Conservation (phyloP, 2,797 vertebrate species). For the Danio choprae region DNA sequence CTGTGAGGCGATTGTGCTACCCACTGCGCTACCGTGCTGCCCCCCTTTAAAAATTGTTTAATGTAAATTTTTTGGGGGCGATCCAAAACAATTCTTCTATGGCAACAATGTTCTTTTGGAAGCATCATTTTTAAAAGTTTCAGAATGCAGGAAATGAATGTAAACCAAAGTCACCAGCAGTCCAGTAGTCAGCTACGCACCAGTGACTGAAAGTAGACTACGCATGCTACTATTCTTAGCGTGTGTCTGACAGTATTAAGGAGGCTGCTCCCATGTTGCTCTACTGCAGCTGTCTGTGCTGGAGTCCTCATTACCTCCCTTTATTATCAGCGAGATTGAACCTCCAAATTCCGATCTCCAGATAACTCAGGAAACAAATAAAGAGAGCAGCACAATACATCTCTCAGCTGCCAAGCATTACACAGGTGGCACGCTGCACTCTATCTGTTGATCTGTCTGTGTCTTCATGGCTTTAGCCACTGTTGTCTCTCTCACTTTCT, state of each 20-base stretch:
- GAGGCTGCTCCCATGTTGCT: conserved; percentile 34
- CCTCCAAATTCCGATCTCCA: conserved; percentile 44
- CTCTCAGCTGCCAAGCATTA: conserved; percentile 46
- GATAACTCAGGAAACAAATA: conserved; percentile 56
- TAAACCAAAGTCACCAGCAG: conserved; percentile 7
- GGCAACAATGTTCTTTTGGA: not conserved
- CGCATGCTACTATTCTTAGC: conserved; percentile 26
- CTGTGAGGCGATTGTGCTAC: too few relatives aligned
- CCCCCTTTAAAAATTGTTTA: too few relatives aligned
- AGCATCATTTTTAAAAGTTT: not conserved
- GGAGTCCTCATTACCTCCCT: conserved; percentile 66
- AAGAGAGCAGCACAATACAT: conserved; percentile 36
- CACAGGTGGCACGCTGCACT: conserved; percentile 62
- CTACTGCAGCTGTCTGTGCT: conserved; percentile 56
- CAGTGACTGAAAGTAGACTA: conserved; percentile 21
- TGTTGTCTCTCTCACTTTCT: conserved; percentile 44
- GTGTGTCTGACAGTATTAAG: conserved; percentile 42
- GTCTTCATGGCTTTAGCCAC: conserved; percentile 54
- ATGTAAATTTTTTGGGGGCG: too few relatives aligned
- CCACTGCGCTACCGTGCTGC: too few relatives aligned
- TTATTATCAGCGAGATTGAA: conserved; percentile 64
- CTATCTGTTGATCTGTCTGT: conserved; percentile 65
- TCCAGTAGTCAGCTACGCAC: conserved; percentile 4
- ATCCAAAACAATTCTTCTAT: not conserved
- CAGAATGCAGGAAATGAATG: conserved; percentile 13